A percentile compares a stretch with the other conserved stretches of the same genome.
These are phyloP conservation scores for Tauraco erythrolophus DNA, from an alignment of 2,113 vertebrate genomes.

Conservation along the genomic window DNA sequence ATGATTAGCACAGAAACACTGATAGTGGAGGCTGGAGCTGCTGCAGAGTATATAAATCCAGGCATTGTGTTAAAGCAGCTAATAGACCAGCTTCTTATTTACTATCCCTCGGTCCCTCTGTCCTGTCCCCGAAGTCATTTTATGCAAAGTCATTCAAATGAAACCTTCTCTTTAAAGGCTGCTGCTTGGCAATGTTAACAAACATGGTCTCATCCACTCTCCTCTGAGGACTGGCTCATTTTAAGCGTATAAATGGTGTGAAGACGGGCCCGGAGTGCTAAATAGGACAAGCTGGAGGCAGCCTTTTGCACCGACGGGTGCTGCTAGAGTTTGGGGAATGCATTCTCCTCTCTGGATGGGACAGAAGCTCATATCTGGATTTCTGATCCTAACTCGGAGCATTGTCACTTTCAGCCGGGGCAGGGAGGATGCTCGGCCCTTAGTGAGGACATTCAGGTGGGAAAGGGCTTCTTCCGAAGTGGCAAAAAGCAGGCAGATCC, in stretches of 20 bases:
- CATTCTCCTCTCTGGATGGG: not conserved
- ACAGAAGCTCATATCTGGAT: not conserved
- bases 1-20: not conserved
- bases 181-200: slow-evolving; percentile 29
- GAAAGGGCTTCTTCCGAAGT: not conserved
- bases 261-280: not conserved
- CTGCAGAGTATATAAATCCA: not conserved
- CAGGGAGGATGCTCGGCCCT: not conserved
- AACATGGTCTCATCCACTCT: not conserved
- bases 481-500: not conserved
- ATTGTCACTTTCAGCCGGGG: not conserved
- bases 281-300: not conserved
- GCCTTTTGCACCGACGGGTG: not conserved
- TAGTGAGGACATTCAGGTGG: not conserved
- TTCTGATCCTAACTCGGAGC: not conserved
- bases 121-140: slow-evolving; percentile 46
- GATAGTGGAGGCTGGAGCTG: not conserved
- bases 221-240: not conserved
- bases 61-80: slow-evolving; percentile 16
- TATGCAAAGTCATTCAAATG: slow-evolving; percentile 57
- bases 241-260: not conserved
- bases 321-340: not conserved
- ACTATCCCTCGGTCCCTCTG: not conserved
- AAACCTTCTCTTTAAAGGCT: slow-evolving; percentile 29
- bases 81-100: slow-evolving; percentile 31